Base-by-base conservation (phyloP, 2,888 invertebrate genomes). In the Ptycholaimellus sp. region DNA sequence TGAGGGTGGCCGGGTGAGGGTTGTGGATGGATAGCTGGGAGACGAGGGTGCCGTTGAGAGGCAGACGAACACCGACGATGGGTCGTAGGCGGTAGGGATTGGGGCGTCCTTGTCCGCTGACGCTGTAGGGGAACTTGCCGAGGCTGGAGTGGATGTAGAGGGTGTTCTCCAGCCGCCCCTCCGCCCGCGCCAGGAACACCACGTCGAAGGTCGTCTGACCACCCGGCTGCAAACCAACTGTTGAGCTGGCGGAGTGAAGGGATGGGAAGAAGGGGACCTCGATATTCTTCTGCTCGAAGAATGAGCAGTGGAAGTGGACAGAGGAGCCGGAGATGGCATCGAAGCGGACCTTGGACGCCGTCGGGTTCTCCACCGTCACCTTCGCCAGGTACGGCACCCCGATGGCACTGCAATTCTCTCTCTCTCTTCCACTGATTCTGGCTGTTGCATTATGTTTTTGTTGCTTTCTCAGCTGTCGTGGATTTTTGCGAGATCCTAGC, bases 171-270 rank as follows among this genome's bases (percentile, higher is more conserved):
- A 79, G 74, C 54, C 71, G 71, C 43, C 85, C 87, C 63, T 80
- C 76, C 62, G 76, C 75, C 53, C 87, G 71, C 25, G 87, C 85
- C 52, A 93, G 69, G 67, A 83, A 90, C 47, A 87, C 81, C 53
- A 93, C 81, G 66, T 76, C 82, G 65, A 93, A 85, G 44, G 81
- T 74, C 45, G 90, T 87, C 62, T 85, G 85, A 44, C 77, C 79
- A 50, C 74, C 71, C 41, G 85, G 81, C 52, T 77, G n/a, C n/a
- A n/a, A n/a, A n/a, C n/a, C n/a, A n/a, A n/a, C n/a, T n/a, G n/a
- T n/a, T n/a, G n/a, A n/a, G n/a, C n/a, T n/a, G n/a, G n/a, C n/a
- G n/a, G n/a, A n/a, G n/a, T n/a, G n/a, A n/a, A n/a, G n/a, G n/a
- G n/a, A n/a, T n/a, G n/a, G 35, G 17, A 27, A 32, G 18, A 17